Evolutionary conservation across 2,113 vertebrate genomes (phyloP).

Genomic region (Tragelaphus strepsiceros): DNA sequence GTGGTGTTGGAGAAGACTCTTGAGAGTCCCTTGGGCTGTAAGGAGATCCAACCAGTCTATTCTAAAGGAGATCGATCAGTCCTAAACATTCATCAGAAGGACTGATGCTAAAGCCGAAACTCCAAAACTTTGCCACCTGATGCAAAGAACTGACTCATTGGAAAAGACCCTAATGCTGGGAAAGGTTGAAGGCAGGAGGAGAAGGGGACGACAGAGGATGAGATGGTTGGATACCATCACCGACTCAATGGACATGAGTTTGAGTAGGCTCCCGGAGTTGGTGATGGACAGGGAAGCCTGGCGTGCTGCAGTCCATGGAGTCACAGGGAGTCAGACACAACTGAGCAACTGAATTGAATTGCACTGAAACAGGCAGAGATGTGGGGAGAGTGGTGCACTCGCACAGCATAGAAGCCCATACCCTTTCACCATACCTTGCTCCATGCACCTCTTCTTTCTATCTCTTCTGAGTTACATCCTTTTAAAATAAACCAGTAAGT

Average conservation of each 20-base stretch:
- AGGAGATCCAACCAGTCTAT: not conserved
- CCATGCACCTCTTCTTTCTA: not conserved
- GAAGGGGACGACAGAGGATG: not conserved
- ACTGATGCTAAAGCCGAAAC: not conserved
- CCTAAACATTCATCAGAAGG: not conserved
- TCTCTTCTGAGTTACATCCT: not conserved
- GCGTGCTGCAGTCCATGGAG: fast-evolving
- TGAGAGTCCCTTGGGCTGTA: not conserved
- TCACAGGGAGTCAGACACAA: fast-evolving
- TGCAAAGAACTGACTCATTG: not conserved
- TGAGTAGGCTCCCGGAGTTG: not conserved
- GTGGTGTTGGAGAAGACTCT: not conserved
- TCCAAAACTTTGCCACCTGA: not conserved
- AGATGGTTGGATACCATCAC: not conserved
- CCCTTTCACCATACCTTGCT: not conserved
- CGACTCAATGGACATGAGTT: not conserved
- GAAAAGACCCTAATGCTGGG: not conserved
- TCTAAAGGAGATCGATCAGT: not conserved
- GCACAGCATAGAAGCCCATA: not conserved
- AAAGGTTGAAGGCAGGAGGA: not conserved
- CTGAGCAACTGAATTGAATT: not conserved
- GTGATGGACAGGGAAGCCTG: not conserved
- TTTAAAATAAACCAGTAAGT: not conserved
- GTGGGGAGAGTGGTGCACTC: not conserved
- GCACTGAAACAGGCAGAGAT: not conserved